phyloP scores from a whole-genome alignment of 2,113 vertebrate genomes.

The Conger conger region DNA sequence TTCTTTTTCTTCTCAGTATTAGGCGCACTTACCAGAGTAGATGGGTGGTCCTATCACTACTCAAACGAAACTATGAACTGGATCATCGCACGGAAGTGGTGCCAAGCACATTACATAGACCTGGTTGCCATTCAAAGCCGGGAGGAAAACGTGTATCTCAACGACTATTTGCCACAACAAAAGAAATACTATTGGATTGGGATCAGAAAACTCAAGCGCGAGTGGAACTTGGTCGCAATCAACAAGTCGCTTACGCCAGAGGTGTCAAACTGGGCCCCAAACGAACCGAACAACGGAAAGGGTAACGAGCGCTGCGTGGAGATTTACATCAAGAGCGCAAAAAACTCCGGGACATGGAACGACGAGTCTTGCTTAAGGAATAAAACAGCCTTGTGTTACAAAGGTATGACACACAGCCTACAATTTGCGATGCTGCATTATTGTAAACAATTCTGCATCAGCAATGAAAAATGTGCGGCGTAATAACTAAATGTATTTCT shows the following conservation, averaged over 20 bases:
- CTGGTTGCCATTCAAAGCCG: slow-evolving; percentile 94
- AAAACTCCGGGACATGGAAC: slow-evolving; percentile 80
- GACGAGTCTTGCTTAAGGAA: slow-evolving; percentile 73
- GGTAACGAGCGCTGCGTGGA: slow-evolving; percentile 87
- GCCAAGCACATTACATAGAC: slow-evolving; percentile 74
- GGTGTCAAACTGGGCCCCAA: slow-evolving; percentile 81
- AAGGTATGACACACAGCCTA: slow-evolving; percentile 60
- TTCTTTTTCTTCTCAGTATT: slow-evolving; percentile 56
- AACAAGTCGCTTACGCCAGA: slow-evolving; percentile 71
- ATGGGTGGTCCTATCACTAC: slow-evolving; percentile 80
- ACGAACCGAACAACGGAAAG: slow-evolving; percentile 81
- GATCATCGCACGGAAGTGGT: slow-evolving; percentile 72
- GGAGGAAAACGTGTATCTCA: slow-evolving; percentile 80
- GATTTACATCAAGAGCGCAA: slow-evolving; percentile 78
- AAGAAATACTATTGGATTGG: slow-evolving; percentile 86
- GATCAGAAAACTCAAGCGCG: slow-evolving; percentile 73
- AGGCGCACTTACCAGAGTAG: slow-evolving; percentile 50
- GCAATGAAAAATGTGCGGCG: too few relatives aligned
- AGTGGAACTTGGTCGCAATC: slow-evolving; percentile 94
- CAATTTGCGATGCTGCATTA: neutral
- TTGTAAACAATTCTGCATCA: too few relatives aligned
- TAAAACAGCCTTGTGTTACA: slow-evolving; percentile 85
- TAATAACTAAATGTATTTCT: neutral
- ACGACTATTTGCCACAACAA: slow-evolving; percentile 61
- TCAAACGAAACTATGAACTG: slow-evolving; percentile 66